Evolutionary conservation across 2,113 vertebrate species (phyloP).

Genomic region (Solea senegalensis): DNA sequence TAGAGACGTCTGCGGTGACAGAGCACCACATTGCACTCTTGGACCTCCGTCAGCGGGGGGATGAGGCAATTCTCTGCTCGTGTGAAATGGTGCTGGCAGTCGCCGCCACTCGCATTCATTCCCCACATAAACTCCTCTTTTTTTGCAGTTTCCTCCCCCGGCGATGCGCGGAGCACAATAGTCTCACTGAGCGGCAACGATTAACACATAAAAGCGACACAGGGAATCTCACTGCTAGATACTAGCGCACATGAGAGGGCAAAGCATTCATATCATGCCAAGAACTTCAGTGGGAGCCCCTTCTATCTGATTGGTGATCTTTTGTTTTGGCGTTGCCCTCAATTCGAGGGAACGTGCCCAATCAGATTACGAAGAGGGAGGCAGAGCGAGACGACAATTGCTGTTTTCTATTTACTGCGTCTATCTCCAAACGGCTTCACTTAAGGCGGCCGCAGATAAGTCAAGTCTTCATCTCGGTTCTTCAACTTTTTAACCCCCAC

Average conservation of each 20-base stretch:
- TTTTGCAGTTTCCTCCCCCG: constrained; percentile 66
- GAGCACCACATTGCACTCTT: constrained; percentile 66
- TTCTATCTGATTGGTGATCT: constrained; percentile 81
- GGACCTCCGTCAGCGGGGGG: constrained; percentile 69
- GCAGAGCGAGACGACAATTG: constrained; percentile 66
- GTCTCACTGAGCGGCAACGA: constrained; percentile 75
- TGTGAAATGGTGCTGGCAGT: constrained; percentile 77
- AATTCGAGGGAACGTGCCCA: constrained; percentile 68
- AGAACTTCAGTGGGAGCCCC: constrained; percentile 69
- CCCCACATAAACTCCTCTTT: constrained; percentile 56
- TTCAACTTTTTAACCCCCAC: constrained; percentile 32
- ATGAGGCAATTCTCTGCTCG: constrained; percentile 65
- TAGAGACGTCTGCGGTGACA: constrained; percentile 51
- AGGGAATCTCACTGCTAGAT: constrained; percentile 76
- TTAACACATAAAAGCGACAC: constrained; percentile 81
- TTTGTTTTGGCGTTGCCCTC: constrained; percentile 75
- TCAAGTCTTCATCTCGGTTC: constrained; percentile 57
- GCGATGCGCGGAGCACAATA: constrained; percentile 73
- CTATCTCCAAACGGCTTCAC: constrained; percentile 64
- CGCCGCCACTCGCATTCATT: constrained; percentile 62
- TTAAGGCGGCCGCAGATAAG: constrained; percentile 57
- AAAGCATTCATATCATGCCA: constrained; percentile 75
- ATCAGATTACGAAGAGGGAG: constrained; percentile 72
- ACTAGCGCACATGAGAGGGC: constrained; percentile 73
- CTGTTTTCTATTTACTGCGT: constrained; percentile 64